phyloP scores from a whole-genome alignment of 2,113 vertebrate genomes.

The Telmatochromis sp. region DNA sequence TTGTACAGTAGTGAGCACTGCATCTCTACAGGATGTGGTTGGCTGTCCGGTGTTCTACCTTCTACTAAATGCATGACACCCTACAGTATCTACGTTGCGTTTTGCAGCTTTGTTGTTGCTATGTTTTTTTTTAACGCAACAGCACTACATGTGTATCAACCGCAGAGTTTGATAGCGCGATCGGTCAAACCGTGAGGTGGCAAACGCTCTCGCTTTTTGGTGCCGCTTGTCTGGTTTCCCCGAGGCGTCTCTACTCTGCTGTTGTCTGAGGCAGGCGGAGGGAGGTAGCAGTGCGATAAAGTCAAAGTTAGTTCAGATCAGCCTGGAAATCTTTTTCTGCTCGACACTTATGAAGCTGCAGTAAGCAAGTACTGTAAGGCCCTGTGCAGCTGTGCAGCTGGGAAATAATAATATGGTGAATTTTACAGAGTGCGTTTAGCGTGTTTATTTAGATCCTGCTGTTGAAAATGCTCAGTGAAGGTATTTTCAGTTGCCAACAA shows the following conservation, averaged over 20 bases:
- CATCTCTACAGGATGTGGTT: neutral
- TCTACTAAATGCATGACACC: neutral
- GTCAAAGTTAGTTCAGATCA: conserved; percentile 14
- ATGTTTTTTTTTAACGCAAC: neutral
- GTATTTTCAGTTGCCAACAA: neutral
- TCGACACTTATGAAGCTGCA: neutral
- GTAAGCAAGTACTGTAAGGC: neutral
- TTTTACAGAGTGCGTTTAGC: neutral
- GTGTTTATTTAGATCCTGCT: neutral
- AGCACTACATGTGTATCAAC: neutral
- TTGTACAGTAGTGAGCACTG: neutral
- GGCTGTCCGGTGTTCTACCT: neutral
- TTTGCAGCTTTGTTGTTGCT: neutral
- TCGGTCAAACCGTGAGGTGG: neutral
- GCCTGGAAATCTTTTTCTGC: conserved; percentile 27
- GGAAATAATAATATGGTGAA: neutral
- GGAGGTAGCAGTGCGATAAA: neutral
- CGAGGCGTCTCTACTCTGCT: neutral
- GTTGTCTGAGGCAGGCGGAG: conserved; percentile 5
- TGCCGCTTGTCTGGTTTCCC: neutral
- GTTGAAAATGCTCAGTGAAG: neutral
- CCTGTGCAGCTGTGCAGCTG: neutral
- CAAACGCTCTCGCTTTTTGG: neutral
- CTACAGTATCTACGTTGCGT: neutral
- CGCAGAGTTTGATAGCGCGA: neutral